Evolutionary conservation across 1,140 invertebrate genomes (phyloP).

Genomic region (Papilio helenus): DNA sequence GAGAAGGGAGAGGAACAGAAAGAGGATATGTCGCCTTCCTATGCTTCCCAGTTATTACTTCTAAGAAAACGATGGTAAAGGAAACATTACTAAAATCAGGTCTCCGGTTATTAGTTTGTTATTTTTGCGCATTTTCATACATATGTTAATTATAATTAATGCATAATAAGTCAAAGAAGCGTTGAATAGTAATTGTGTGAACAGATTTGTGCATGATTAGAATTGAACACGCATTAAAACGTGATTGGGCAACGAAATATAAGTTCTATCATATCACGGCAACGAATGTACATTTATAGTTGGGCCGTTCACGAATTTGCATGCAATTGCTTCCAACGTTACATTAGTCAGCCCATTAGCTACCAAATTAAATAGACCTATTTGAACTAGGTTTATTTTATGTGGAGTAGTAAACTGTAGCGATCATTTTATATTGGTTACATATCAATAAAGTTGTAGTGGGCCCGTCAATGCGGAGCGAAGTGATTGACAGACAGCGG

Average conservation of each 20-base stretch:
- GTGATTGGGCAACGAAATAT: slow-evolving; percentile 38
- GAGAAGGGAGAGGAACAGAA: too few species aligned
- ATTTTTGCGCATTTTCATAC: neutral
- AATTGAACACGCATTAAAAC: slow-evolving; percentile 14
- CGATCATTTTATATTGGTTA: slow-evolving; percentile 46
- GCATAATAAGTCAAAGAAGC: neutral
- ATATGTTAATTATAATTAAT: neutral
- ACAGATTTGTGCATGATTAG: neutral
- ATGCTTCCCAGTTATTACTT: too few species aligned
- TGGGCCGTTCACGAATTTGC: slow-evolving; percentile 44
- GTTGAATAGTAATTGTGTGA: neutral
- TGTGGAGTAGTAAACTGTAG: neutral
- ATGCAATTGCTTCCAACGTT: slow-evolving; percentile 44
- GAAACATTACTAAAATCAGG: too few species aligned
- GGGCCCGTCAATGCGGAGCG: slow-evolving; percentile 43
- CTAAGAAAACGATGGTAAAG: too few species aligned
- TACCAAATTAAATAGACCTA: slow-evolving; percentile 41
- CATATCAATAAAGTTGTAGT: slow-evolving; percentile 53
- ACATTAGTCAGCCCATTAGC: slow-evolving; percentile 34
- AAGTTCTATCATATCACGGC: slow-evolving; percentile 24
- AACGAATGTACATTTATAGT: slow-evolving; percentile 40
- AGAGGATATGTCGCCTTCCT: too few species aligned
- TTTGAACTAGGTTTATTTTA: slow-evolving; percentile 6
- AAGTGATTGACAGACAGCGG: slow-evolving; percentile 61
- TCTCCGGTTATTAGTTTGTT: neutral